Evolutionary conservation across 1,140 invertebrate genomes (phyloP).

Genomic region (Thaumetopoea pityocampa): DNA sequence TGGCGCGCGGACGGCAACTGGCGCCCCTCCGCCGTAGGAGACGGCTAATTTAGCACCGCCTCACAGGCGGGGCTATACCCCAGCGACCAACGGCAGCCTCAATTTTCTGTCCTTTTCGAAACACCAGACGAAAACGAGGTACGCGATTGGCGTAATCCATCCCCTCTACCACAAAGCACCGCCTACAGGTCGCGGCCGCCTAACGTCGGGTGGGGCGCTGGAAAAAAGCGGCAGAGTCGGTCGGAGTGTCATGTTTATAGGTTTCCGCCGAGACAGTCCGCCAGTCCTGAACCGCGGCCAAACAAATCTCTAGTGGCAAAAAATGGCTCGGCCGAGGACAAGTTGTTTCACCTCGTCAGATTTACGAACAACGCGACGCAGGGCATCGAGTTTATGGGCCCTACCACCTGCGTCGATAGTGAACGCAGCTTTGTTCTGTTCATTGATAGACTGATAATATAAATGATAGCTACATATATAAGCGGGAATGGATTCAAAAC

Average conservation of each 20-base stretch:
- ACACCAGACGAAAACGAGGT: slow-evolving; percentile 22
- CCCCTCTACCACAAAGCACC: slow-evolving; percentile 37
- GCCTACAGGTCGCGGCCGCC: slow-evolving; percentile 35
- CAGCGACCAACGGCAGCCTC: slow-evolving; percentile 30
- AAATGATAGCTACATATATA: slow-evolving; percentile 3
- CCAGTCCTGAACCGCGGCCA: slow-evolving; percentile 48
- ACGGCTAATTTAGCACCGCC: slow-evolving; percentile 48
- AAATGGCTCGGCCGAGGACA: slow-evolving; percentile 61
- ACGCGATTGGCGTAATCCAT: slow-evolving; percentile 37
- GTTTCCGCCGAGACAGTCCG: slow-evolving; percentile 63
- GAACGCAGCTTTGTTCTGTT: slow-evolving; percentile 8
- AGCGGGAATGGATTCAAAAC: too few relatives aligned
- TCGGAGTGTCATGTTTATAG: slow-evolving; percentile 68
- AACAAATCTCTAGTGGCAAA: slow-evolving; percentile 72
- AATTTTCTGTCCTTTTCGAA: slow-evolving; percentile 58
- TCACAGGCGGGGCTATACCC: slow-evolving; percentile 28
- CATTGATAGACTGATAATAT: not conserved
- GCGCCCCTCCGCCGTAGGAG: slow-evolving; percentile 63
- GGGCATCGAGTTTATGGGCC: slow-evolving; percentile 36
- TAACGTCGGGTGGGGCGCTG: slow-evolving; percentile 35
- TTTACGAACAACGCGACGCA: slow-evolving; percentile 47
- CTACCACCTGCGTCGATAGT: slow-evolving; percentile 24
- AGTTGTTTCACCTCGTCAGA: slow-evolving; percentile 69
- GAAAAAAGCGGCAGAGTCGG: slow-evolving; percentile 60
- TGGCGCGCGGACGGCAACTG: slow-evolving; percentile 48